Evolutionary conservation across 2,797 vertebrate species (phyloP), one percentile per base, ranked within the genome.

Genomic region (Silurus aristotelis): DNA sequence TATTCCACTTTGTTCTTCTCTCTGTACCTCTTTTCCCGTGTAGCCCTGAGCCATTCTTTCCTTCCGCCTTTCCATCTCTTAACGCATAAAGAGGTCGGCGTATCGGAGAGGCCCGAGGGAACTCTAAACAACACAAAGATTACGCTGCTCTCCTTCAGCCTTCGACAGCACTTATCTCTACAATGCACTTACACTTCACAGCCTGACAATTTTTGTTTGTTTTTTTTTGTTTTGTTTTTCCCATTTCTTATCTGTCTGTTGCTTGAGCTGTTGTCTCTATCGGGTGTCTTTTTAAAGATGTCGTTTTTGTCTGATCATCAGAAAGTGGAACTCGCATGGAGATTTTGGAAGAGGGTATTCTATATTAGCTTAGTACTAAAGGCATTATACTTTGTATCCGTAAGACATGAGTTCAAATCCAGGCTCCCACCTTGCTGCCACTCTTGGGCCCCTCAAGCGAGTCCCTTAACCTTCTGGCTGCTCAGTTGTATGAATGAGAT

Each of bases 71-170:
- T 78, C 75, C 92, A 92, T 93, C 92, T 93, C 92, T 93, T 92
- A 90, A 90, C 91, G 91, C 93, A 92, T 92, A 93, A 94, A 94
- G 91, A 87, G 72, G 85, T 91, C 92, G 91, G 92, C 92, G 92
- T 93, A 93, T 93, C 90, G 83, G 79, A 79, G 80, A 89, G 89
- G 87, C 91, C 93, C 91, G 63, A 89, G 93, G 92, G 91, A 90
- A 89, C 91, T 90, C 89, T 86, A 92, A 93, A 93, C 91, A 93
- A 94, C 90, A 84, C 86, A 89, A 87, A 85, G 88, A 93, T 94
- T 94, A 93, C 87, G 87, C 92, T 94, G 80, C 71, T 76, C 46
- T 76, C 60, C 73, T 75, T 77, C 71, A 68, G 68, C 63, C 60
- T 82, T 80, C 48, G 48, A 75, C 80, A 83, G 80, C 63, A 31